These are phyloP conservation scores for Drosophila funebris DNA, from an alignment of 1,140 invertebrate genomes.

Conservation along the genomic window DNA sequence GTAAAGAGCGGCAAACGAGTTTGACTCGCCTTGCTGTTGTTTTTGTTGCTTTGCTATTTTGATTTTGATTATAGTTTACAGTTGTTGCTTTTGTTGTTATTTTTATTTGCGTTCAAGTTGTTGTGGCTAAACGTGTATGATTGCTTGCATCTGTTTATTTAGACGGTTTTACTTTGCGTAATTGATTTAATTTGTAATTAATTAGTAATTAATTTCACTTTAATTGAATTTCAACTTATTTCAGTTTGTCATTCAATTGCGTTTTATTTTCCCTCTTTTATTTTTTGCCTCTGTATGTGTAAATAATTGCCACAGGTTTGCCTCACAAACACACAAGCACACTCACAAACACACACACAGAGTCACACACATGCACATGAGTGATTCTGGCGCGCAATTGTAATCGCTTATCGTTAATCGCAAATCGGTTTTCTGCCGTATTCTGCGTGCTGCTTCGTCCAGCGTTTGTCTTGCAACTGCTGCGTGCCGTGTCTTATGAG, in stretches of 20 bases:
- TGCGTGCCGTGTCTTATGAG: too few species aligned
- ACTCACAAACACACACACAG: background rate
- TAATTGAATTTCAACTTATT: slow-evolving; percentile 1
- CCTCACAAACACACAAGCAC: background rate
- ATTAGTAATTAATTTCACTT: background rate
- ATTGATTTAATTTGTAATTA: background rate
- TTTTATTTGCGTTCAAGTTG: background rate
- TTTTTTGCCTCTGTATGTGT: background rate
- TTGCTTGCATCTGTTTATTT: too few species aligned
- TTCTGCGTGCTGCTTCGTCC: background rate
- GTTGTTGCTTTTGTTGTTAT: slow-evolving; percentile 2
- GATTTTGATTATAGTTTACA: slow-evolving; percentile 3
- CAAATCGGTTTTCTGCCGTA: slow-evolving; percentile 3
- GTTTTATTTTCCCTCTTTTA: too few species aligned
- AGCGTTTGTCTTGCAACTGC: slow-evolving; percentile 13
- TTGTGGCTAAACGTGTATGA: background rate
- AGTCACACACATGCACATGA: too few species aligned
- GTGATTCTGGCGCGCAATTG: slow-evolving; percentile 2
- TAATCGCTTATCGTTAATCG: slow-evolving; percentile 2
- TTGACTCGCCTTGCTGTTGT: slow-evolving; percentile 9
- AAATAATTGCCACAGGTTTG: slow-evolving; percentile 26
- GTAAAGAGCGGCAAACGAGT: slow-evolving; percentile 35
- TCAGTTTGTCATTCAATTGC: slow-evolving; percentile 10
- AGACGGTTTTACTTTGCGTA: slow-evolving; percentile 14
- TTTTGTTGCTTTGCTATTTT: slow-evolving; percentile 4